phyloP scores from a whole-genome alignment of 2,797 vertebrate genomes.

The Gephyroberyx darwinii region DNA sequence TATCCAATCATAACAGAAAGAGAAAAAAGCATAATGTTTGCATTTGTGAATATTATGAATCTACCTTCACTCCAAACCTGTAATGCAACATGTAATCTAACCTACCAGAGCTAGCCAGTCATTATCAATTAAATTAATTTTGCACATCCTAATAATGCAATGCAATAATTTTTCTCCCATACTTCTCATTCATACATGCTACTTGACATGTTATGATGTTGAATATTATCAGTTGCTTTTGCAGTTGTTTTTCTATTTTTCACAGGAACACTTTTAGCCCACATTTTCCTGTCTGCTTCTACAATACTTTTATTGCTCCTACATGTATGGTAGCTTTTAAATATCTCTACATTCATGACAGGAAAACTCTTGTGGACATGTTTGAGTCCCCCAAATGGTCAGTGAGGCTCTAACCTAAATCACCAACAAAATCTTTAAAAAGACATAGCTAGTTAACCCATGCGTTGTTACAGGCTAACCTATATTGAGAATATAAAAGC shows the following conservation, averaged over 20 bases:
- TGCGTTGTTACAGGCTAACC: not conserved
- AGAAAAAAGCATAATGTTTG: constrained; percentile 14
- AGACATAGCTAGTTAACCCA: not conserved
- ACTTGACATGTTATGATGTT: too few species aligned
- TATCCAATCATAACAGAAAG: constrained; percentile 11
- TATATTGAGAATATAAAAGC: constrained; percentile 7
- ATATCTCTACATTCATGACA: not conserved
- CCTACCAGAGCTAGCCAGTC: not conserved
- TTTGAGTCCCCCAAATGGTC: not conserved
- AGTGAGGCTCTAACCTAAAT: not conserved
- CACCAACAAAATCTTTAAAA: not conserved
- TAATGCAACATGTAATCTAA: constrained; percentile 14
- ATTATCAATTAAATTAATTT: not conserved
- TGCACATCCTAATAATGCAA: too few species aligned
- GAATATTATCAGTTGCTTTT: too few species aligned
- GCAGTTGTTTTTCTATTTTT: too few species aligned
- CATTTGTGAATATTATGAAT: constrained; percentile 28
- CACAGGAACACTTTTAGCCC: not conserved
- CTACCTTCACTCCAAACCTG: constrained; percentile 7
- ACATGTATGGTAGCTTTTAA: not conserved
- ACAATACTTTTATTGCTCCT: not conserved
- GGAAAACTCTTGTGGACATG: not conserved
- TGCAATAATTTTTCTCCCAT: too few species aligned
- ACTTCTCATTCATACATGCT: too few species aligned
- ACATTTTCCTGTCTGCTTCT: not conserved